phyloP scores from a whole-genome alignment of 2,888 invertebrate species.

The Nephrotoma flavescens region DNA sequence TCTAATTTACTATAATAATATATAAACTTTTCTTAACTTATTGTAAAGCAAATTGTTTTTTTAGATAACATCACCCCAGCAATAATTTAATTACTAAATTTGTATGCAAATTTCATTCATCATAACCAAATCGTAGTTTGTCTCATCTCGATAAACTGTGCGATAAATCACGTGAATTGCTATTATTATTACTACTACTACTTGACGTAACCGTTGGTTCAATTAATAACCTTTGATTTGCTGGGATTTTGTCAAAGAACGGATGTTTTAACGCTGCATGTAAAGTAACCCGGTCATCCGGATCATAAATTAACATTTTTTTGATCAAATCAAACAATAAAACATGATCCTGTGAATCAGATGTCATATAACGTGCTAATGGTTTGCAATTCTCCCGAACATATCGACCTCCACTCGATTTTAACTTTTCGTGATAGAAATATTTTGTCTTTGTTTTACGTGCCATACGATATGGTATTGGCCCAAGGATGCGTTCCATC shows the following conservation, averaged over 20 bases:
- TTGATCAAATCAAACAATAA: slow-evolving; percentile 89
- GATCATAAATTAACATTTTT: slow-evolving; percentile 96
- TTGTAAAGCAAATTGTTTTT: neutral
- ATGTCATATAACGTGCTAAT: slow-evolving; percentile 79
- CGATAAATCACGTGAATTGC: slow-evolving; percentile 42
- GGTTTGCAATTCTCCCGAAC: slow-evolving; percentile 98
- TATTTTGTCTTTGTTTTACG: slow-evolving; percentile 92
- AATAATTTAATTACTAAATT: neutral
- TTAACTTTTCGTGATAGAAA: slow-evolving; percentile 92
- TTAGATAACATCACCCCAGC: neutral
- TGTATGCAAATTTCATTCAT: neutral
- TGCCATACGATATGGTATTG: slow-evolving; percentile 68
- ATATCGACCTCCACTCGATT: slow-evolving; percentile 91
- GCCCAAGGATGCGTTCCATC: slow-evolving; percentile 98
- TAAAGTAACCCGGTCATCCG: slow-evolving; percentile 70
- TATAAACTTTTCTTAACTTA: neutral
- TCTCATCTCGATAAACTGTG: slow-evolving; percentile 36
- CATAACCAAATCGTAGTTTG: slow-evolving; percentile 33
- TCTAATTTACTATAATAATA: neutral
- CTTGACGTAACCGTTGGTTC: slow-evolving; percentile 26
- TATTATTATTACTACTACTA: slow-evolving; percentile 23
- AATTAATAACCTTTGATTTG: slow-evolving; percentile 59
- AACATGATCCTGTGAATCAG: slow-evolving; percentile 79
- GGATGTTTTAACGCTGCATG: slow-evolving; percentile 80
- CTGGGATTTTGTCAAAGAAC: slow-evolving; percentile 78